Base-by-base conservation (phyloP, 92 coral and sea anemone genomes). In the Zoanthus gigantus region DNA sequence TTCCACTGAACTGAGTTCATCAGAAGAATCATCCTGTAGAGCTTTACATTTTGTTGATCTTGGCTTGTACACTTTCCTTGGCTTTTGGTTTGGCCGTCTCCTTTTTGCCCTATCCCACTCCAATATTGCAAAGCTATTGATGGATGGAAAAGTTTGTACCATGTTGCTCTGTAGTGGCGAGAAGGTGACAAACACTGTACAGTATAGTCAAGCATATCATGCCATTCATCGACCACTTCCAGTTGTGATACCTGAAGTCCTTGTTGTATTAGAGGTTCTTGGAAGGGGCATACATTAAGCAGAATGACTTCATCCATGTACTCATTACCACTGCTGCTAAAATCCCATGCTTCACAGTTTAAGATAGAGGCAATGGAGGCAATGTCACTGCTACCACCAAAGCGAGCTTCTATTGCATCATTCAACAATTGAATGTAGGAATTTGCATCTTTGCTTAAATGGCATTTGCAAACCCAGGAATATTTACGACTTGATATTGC, bases 181-280 rank as follows among this genome's bases (percentile, higher is more conserved):
- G 68, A 31, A 17, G 84, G 65, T 71, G 72, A 42, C 72, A 90
- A 73, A 60, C 69, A 90, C 84, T 86, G 87, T 3, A 80, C 78
- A 56, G 61, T 56, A 56, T 56, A 56, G 9, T 86, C 90, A 50
- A 86, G 77, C 93, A 86, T 73, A 54, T 86, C 90, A 72, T 90
- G 87, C 92, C 92, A 90, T 79, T 90, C 90, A 16, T 73, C 57
- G 11, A 86, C 77, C 28, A 90, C 72, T 58, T 80, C 61, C 72
- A 77, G 69, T 9, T 76, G 74, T 65, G 88, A 46, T 18, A 14
- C 90, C 63, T 77, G 75, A 52, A 87, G 78, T 44, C 91, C 88
- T 82, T 87, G 93, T 58, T 82, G 78, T 74, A 28, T 52, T 10
- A 91, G 76, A 46, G 86, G 91, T 16, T 63, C 81, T 90, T 90